Evolutionary conservation across 2,113 vertebrate genomes (phyloP), one percentile per base, ranked within the genome.

Genomic region (Corythoichthys intestinalis): DNA sequence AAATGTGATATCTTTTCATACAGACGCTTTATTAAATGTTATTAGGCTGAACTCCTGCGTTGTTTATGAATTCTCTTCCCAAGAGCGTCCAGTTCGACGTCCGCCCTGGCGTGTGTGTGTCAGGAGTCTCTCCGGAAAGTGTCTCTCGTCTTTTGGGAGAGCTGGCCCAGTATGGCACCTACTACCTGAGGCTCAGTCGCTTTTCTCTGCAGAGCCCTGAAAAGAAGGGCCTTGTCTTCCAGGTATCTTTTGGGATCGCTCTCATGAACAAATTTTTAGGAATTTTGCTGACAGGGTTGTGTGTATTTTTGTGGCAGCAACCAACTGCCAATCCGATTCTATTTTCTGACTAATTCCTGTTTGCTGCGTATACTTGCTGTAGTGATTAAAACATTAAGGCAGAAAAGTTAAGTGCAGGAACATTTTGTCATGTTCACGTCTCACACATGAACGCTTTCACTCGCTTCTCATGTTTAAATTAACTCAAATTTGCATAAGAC

Each of bases 191-290:
- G 41, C 91, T 99, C 0, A 98, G 95, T 76, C 91, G 73, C 48
- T 99, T 99, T 83, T 94, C 94, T 34, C 88, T 96, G 81, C 94
- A 96, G 77, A 93, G 94, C 0, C 90, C 91, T 35, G 87, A 94
- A 76, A 93, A 92, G 82, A 94, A 92, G 79, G 96, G 97, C 47
- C 93, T 98, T 0, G 96, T 99, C 53, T 98, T 99, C 82, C 97
- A 99, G 95, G 97, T 99, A 1, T 44, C 1, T 28, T 75, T 80
- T 61, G 69, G 62, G 56, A 12, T 37, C 6, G 28, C 7, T 28
- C 11, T 34, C 12, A 15, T 13, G 35, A 2, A 1, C 10, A 5
- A 2, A 8, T 39, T 28, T 54, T 52, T 52, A 52, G 50, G 14
- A n/a, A 12, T 35, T 58, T 58, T 58, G 50, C 5, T 53, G 50